phyloP scores from a whole-genome alignment of 2,797 vertebrate genomes.

The Parauchenoglanis ngamensis region DNA sequence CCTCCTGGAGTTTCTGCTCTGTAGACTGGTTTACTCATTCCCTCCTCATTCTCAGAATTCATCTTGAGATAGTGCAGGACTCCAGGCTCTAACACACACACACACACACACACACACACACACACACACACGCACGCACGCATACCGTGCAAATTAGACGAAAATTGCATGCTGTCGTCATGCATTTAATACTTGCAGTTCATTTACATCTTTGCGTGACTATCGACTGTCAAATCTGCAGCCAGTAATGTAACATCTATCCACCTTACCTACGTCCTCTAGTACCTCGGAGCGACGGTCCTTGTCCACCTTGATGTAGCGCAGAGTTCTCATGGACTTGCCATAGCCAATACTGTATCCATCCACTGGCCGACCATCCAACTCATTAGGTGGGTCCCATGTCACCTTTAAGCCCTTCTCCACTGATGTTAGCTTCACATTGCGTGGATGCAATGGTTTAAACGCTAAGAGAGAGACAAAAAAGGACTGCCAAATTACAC shows the following conservation, averaged over 20 bases:
- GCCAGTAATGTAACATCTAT: constrained; percentile 5
- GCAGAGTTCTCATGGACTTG: constrained; percentile 78
- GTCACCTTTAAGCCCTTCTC: constrained; percentile 73
- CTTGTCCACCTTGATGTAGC: constrained; percentile 71
- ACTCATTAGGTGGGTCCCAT: constrained; percentile 78
- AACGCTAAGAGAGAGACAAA: constrained; percentile 63
- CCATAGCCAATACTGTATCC: constrained; percentile 76
- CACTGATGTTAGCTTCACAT: constrained; percentile 74
- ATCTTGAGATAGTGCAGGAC: constrained; percentile 75
- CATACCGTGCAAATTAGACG: constrained; percentile 50
- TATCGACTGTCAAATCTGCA: constrained; percentile 3
- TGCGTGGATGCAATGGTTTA: constrained; percentile 73
- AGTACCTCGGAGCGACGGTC: constrained; percentile 70
- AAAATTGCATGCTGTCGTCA: constrained; percentile 31
- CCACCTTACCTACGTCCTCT: constrained; percentile 80
- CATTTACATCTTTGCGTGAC: constrained; percentile 14
- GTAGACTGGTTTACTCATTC: constrained; percentile 71
- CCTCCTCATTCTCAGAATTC: constrained; percentile 72
- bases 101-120: constrained; percentile 49
- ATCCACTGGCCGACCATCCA: constrained; percentile 73
- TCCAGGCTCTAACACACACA: constrained; percentile 74
- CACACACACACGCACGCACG: constrained; percentile 61
- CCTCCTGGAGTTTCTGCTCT: constrained; percentile 68
- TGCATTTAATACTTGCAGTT: constrained; percentile 28
- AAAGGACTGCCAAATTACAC: background rate